phyloP scores from a whole-genome alignment of 2,113 vertebrate genomes.

The Excalfactoria chinensis region DNA sequence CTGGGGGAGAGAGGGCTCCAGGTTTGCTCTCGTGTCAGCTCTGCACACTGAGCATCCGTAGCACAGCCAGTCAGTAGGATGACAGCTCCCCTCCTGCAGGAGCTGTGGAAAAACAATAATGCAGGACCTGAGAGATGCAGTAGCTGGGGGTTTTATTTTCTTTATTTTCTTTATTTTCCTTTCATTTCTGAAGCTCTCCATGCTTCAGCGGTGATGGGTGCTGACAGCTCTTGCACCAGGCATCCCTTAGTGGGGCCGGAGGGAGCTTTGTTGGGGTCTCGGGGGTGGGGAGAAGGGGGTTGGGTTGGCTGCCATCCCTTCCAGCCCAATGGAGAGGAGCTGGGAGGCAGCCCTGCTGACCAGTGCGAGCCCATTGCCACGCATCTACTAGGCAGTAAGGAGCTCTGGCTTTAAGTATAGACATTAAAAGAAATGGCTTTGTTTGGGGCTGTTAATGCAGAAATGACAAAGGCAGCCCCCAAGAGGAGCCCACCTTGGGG shows the following conservation, averaged over 20 bases:
- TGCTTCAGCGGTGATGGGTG: not conserved
- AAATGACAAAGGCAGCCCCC: accelerated
- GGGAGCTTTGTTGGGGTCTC: not conserved
- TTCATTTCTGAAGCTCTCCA: not conserved
- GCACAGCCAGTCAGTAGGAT: not conserved
- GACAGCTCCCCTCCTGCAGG: not conserved
- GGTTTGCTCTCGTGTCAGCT: not conserved
- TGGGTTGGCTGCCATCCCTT: not conserved
- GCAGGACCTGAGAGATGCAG: not conserved
- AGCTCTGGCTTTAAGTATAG: not conserved
- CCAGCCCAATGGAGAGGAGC: not conserved
- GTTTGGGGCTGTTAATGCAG: not conserved
- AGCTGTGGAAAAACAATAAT: not conserved
- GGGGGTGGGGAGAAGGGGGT: accelerated
- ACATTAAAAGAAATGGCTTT: not conserved
- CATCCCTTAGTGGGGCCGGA: not conserved
- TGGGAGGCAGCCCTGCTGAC: not conserved
- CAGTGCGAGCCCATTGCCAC: not conserved
- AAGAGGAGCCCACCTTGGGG: not conserved
- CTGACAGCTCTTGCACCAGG: not conserved
- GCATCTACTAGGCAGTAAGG: not conserved
- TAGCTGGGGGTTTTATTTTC: not conserved
- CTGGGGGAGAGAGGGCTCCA: not conserved
- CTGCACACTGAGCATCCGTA: not conserved
- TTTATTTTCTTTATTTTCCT: not conserved